These are phyloP conservation scores for Hemiprocne comata DNA, from an alignment of 2,113 vertebrate genomes.

Conservation along the genomic window DNA sequence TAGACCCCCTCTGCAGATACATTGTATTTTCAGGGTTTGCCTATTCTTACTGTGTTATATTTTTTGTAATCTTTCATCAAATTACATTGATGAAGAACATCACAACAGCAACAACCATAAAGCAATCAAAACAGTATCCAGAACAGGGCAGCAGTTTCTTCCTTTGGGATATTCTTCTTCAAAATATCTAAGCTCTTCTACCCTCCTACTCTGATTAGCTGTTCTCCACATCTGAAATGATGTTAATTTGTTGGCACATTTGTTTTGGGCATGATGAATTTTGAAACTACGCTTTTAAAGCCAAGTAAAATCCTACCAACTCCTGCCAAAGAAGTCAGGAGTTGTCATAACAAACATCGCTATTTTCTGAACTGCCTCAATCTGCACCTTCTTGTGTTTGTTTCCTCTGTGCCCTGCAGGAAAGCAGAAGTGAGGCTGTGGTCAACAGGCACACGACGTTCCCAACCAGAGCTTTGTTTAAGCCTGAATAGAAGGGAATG, in stretches of 20 bases:
- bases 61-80: not conserved
- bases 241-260: not conserved
- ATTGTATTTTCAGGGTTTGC: not conserved
- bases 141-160: not conserved
- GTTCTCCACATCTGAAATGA: not conserved
- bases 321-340: not conserved
- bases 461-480: not conserved
- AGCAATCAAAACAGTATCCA: not conserved
- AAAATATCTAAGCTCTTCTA: not conserved
- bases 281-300: not conserved
- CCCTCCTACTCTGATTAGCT: not conserved
- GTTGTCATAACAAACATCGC: slow-evolving; percentile 28
- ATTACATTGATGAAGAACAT: not conserved
- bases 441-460: not conserved
- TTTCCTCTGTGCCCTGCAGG: not conserved
- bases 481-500: not conserved
- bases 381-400: not conserved
- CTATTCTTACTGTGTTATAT: not conserved
- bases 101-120: not conserved
- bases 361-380: not conserved
- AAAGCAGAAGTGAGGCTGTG: not conserved
- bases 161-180: not conserved
- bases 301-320: not conserved
- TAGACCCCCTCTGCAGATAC: not conserved
- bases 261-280: not conserved